Evolutionary conservation across 2,888 invertebrate genomes (phyloP).

Genomic region (Pyralis farinalis): DNA sequence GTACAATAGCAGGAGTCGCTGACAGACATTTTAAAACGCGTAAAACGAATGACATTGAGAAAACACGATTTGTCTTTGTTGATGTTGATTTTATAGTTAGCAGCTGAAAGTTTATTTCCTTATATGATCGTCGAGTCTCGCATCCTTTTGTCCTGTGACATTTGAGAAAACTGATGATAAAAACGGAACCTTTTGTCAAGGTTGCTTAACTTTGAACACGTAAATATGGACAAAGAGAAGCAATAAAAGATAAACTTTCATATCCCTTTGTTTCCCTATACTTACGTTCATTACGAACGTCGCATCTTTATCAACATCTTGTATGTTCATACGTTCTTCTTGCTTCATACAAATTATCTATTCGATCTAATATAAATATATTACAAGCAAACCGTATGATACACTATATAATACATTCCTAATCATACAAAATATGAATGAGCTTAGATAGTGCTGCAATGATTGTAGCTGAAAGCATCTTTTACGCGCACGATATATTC

Average conservation of each 20-base stretch:
- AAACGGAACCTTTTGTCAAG: background rate
- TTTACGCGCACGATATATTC: too few species aligned
- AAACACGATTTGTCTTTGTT: conserved; percentile 38
- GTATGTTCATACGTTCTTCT: too few species aligned
- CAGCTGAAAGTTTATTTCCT: conserved; percentile 27
- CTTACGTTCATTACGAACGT: too few species aligned
- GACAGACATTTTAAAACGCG: conserved; percentile 30
- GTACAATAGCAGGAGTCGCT: conserved; percentile 37
- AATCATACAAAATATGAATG: too few species aligned
- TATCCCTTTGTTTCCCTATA: background rate
- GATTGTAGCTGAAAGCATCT: too few species aligned
- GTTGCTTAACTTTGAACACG: conserved; percentile 9
- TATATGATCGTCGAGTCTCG: conserved; percentile 22
- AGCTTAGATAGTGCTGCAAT: too few species aligned
- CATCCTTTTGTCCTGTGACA: conserved; percentile 20
- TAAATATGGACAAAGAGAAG: background rate
- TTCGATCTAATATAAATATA: too few species aligned
- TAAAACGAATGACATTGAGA: conserved; percentile 42
- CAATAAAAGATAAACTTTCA: background rate
- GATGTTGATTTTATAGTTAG: conserved; percentile 29
- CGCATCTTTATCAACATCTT: too few species aligned
- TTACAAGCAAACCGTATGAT: too few species aligned
- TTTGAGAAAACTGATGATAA: conserved; percentile 8
- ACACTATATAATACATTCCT: too few species aligned
- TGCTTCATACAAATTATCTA: too few species aligned